A percentile compares a stretch with the other conserved stretches of the same genome.
Conservation (phyloP, 2,113 vertebrate species). For the Bufo gargarizans region DNA sequence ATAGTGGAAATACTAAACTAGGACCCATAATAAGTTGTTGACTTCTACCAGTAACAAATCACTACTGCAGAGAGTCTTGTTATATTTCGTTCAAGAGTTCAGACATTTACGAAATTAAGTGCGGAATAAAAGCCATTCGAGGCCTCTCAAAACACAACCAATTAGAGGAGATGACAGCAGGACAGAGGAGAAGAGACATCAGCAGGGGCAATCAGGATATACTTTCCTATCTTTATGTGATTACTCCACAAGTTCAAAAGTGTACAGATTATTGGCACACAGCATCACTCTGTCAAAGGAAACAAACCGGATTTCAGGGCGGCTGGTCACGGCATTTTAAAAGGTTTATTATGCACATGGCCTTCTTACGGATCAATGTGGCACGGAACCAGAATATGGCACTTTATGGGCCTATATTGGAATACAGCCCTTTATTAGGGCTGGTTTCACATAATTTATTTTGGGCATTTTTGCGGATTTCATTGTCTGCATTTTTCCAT, state of each 20-base stretch:
- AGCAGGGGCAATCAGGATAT: background rate
- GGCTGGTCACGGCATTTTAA: too few species aligned
- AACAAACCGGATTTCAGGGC: too few species aligned
- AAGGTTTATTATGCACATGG: too few species aligned
- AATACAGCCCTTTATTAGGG: too few species aligned
- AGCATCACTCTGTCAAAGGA: background rate
- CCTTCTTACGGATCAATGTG: background rate
- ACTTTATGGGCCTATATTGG: too few species aligned
- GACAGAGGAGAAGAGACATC: conserved; percentile 17
- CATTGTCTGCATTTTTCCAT: too few species aligned
- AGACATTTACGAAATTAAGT: conserved; percentile 28
- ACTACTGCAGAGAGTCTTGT: background rate
- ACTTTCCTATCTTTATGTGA: conserved; percentile 27
- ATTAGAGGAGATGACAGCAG: conserved; percentile 29
- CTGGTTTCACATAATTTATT: too few species aligned
- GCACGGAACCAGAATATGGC: background rate
- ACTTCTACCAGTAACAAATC: background rate
- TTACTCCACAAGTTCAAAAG: conserved; percentile 12
- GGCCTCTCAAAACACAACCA: conserved; percentile 33
- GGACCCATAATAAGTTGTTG: background rate
- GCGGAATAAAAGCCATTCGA: conserved; percentile 35
- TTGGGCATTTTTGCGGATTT: too few species aligned
- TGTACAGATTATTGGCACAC: background rate
- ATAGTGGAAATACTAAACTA: too few species aligned
- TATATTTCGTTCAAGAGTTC: background rate